Conservation (phyloP, 2,888 invertebrate species). For the Imbricaverruca yamaguchii region DNA sequence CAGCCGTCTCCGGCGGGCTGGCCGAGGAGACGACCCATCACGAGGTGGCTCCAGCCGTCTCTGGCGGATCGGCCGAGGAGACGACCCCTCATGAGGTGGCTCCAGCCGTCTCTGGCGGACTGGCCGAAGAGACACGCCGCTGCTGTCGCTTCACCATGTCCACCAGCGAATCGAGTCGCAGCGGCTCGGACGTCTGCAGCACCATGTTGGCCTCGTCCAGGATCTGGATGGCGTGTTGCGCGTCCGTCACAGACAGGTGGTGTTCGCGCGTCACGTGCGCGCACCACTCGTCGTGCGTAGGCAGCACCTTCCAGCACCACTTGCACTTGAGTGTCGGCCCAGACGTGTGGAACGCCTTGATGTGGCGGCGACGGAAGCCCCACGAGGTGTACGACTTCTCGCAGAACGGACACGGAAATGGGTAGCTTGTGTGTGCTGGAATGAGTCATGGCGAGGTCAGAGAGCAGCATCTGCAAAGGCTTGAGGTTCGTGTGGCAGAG, state of each 20-base stretch:
- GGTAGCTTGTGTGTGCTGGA: not conserved
- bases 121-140: not conserved
- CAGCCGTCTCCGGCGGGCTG: no score
- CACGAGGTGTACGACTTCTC: constrained; percentile 56
- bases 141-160: constrained; percentile 28
- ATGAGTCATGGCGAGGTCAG: not conserved
- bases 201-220: constrained; percentile 58
- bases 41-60: no score
- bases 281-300: constrained; percentile 54
- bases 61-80: no score
- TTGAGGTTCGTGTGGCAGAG: no score
- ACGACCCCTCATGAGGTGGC: no score
- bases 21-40: no score
- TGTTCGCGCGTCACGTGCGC: constrained; percentile 52
- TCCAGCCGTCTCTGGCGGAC: not conserved
- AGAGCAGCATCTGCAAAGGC: not conserved
- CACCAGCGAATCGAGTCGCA: constrained; percentile 32
- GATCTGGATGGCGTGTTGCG: constrained; percentile 53
- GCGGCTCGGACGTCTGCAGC: constrained; percentile 40
- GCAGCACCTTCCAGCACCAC: constrained; percentile 42
- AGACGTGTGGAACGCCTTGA: constrained; percentile 52
- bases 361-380: constrained; percentile 56
- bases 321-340: constrained; percentile 35
- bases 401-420: constrained; percentile 57
- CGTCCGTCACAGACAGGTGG: constrained; percentile 52